A percentile compares a stretch with the other conserved stretches of the same genome.
These are phyloP conservation scores for Candidula unifasciata DNA, from an alignment of 2,888 invertebrate genomes.

Conservation along the genomic window DNA sequence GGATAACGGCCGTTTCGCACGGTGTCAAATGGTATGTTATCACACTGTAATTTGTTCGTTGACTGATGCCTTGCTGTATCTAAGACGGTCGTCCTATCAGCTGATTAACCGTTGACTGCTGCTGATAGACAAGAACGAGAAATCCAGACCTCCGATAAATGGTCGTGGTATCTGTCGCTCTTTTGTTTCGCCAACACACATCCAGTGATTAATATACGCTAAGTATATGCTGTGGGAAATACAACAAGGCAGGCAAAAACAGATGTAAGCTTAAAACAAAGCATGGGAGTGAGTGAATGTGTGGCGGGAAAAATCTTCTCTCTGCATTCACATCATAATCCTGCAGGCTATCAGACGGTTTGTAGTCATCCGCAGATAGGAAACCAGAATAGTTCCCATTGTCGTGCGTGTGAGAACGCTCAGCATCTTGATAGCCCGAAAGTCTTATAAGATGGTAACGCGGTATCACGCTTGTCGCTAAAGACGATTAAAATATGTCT, in stretches of 20 bases:
- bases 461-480: too few species aligned
- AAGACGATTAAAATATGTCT: too few species aligned
- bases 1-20: slow-evolving; percentile 11
- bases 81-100: neutral
- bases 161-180: neutral
- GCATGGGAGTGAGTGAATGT: neutral
- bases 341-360: neutral
- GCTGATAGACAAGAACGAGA: neutral
- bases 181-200: neutral
- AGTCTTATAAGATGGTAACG: too few species aligned
- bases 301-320: neutral
- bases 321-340: neutral
- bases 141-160: neutral
- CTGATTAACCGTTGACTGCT: neutral
- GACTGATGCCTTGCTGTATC: neutral
- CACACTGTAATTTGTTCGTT: neutral
- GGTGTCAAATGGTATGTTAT: slow-evolving; percentile 15
- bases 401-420: too few species aligned
- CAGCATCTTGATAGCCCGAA: too few species aligned
- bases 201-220: neutral
- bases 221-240: neutral
- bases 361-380: too few species aligned
- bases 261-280: neutral
- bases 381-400: too few species aligned
- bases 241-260: neutral